Percentiles rank a stretch among this genome's conserved stretches.
These are phyloP conservation scores for Hybognathus amarus DNA, from an alignment of 2,797 vertebrate species.

Conservation along the genomic window DNA sequence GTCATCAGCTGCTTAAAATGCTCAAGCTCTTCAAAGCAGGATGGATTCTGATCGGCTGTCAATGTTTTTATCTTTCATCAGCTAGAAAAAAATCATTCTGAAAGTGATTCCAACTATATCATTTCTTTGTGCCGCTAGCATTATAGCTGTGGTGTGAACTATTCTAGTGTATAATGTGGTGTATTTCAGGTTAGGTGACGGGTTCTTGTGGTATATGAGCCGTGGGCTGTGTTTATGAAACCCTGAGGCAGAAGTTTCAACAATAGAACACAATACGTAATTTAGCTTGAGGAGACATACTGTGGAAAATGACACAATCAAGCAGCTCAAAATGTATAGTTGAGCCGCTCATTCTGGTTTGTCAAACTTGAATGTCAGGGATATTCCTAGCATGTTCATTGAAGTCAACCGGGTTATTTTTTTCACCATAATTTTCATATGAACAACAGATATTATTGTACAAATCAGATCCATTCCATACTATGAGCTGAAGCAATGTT, in stretches of 20 bases:
- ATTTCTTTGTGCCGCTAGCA: background rate
- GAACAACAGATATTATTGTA: background rate
- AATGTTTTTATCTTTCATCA: background rate
- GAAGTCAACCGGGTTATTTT: background rate
- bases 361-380: constrained; percentile 27
- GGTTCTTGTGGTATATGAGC: background rate
- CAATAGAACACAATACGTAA: background rate
- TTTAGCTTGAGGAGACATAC: background rate
- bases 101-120: background rate
- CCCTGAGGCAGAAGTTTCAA: background rate
- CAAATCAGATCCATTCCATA: background rate
- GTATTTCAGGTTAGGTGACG: background rate
- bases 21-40: background rate
- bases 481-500: background rate
- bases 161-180: background rate
- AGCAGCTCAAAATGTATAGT: background rate
- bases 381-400: constrained; percentile 9
- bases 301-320: background rate
- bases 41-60: background rate
- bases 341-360: background rate
- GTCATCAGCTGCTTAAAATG: background rate
- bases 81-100: background rate
- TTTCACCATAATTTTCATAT: background rate
- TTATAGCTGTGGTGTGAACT: background rate
- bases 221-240: background rate